Percentiles rank a stretch among this genome's conserved stretches.
Evolutionary conservation across 2,113 vertebrate species (phyloP).

Genomic region (Cyrtonyx montezumae): DNA sequence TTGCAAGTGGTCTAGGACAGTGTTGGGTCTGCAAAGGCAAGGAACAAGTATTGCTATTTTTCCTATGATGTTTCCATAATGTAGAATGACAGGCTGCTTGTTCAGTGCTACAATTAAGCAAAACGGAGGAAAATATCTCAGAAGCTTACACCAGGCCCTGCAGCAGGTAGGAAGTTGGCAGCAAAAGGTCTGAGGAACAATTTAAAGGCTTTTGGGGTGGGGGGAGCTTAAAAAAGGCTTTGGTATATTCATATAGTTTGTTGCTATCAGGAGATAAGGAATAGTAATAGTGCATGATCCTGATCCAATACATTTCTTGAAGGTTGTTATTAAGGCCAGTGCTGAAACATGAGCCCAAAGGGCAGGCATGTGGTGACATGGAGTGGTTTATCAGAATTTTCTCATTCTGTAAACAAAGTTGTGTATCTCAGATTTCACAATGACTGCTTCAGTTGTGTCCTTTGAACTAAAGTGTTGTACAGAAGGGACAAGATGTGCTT

Average conservation of each 20-base stretch:
- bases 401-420: constrained; percentile 28
- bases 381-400: neutral
- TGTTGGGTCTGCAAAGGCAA: constrained; percentile 20
- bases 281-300: neutral
- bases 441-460: neutral
- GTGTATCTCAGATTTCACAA: constrained; percentile 19
- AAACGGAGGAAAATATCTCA: constrained; percentile 16
- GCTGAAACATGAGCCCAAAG: constrained; percentile 52
- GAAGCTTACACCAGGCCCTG: neutral
- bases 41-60: constrained; percentile 34
- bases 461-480: neutral
- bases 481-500: neutral
- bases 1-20: neutral
- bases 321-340: constrained; percentile 28
- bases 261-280: neutral
- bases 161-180: constrained; percentile 13
- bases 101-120: neutral
- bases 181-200: constrained; percentile 12
- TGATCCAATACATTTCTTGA: neutral
- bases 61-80: neutral
- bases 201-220: neutral
- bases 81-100: constrained; percentile 8
- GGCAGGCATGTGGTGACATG: constrained; percentile 1
- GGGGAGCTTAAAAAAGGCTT: neutral
- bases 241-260: neutral